Evolutionary conservation across 1,140 invertebrate species (phyloP).

Genomic region (Cotesia typhae): DNA sequence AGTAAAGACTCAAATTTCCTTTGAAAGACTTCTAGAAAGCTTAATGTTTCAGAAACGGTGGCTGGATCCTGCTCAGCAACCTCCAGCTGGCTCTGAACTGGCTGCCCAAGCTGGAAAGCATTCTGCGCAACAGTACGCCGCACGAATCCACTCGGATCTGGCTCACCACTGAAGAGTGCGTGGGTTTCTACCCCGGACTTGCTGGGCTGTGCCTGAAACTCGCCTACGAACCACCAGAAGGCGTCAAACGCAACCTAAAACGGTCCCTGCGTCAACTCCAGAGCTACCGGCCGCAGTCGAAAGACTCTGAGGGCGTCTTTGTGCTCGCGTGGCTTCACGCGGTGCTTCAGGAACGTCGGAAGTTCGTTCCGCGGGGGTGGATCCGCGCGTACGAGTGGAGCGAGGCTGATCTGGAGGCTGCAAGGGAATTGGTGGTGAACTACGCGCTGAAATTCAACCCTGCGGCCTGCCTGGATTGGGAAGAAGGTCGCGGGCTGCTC

Average conservation of each 20-base stretch:
- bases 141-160: slow-evolving; percentile 76
- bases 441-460: slow-evolving; percentile 53
- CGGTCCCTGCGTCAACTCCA: slow-evolving; percentile 62
- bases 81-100: slow-evolving; percentile 85
- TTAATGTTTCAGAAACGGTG: slow-evolving; percentile 67
- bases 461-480: slow-evolving; percentile 69
- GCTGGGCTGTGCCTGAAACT: slow-evolving; percentile 80
- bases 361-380: slow-evolving; percentile 66
- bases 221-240: slow-evolving; percentile 82
- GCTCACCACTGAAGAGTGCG: slow-evolving; percentile 77
- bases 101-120: slow-evolving; percentile 75
- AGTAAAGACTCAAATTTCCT: slow-evolving; percentile 42
- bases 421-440: slow-evolving; percentile 76
- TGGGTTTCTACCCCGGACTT: slow-evolving; percentile 72
- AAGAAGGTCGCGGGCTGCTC: slow-evolving; percentile 81
- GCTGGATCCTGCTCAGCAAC: slow-evolving; percentile 88
- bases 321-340: slow-evolving; percentile 85
- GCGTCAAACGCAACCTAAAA: slow-evolving; percentile 70
- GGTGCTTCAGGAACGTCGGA: slow-evolving; percentile 86
- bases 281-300: slow-evolving; percentile 47
- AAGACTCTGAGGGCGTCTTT: slow-evolving; percentile 70
- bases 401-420: slow-evolving; percentile 82
- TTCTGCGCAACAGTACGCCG: slow-evolving; percentile 74
- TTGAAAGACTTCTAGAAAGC: not conserved
- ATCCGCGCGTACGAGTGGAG: slow-evolving; percentile 83